phyloP scores from a whole-genome alignment of 2,797 vertebrate genomes.

The Argya squamiceps region DNA sequence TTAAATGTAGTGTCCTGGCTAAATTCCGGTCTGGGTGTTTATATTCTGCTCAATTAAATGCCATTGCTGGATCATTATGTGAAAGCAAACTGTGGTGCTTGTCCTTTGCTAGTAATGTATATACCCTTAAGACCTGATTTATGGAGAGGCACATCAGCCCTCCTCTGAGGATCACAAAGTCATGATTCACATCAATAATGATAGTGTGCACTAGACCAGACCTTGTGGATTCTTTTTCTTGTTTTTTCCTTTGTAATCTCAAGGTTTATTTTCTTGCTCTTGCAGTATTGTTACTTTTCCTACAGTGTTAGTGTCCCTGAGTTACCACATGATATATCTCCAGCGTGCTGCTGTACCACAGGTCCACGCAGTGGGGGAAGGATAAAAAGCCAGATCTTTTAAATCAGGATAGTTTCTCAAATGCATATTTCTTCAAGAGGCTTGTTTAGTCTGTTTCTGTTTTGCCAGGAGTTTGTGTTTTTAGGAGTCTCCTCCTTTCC shows the following conservation, averaged over 20 bases:
- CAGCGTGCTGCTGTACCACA: neutral
- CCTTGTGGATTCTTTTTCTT: neutral
- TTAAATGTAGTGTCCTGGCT: conserved; percentile 30
- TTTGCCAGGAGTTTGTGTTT: conserved; percentile 2
- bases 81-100: neutral
- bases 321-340: conserved; percentile 8
- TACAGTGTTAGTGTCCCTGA: neutral
- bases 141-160: neutral
- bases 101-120: neutral
- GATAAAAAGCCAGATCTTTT: neutral
- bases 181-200: neutral
- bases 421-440: neutral
- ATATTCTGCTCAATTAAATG: conserved; percentile 13
- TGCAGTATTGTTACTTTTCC: neutral
- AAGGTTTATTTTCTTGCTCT: conserved; percentile 56
- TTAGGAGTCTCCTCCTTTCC: neutral
- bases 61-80: neutral
- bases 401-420: neutral
- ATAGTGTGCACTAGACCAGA: neutral
- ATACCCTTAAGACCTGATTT: neutral
- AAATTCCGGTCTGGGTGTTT: conserved; percentile 26
- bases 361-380: neutral
- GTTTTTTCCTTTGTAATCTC: neutral
- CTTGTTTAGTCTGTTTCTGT: conserved; percentile 43
- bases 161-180: neutral